Percentiles rank a stretch among this genome's conserved stretches.
These are phyloP conservation scores for Phalacrocorax carbo DNA, from an alignment of 2,113 vertebrate genomes.

Conservation along the genomic window DNA sequence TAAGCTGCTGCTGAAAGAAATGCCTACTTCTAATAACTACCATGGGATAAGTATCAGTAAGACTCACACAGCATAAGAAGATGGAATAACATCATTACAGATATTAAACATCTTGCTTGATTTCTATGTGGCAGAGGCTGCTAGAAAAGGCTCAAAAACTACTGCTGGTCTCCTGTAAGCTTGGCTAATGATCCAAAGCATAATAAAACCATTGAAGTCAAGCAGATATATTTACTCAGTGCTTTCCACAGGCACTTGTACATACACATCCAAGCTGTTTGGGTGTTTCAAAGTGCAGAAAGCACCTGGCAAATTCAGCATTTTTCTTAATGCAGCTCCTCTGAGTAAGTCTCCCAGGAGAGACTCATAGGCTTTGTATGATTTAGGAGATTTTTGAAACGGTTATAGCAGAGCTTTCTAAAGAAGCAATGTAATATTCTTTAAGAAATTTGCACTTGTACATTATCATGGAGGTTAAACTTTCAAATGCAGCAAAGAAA, in stretches of 20 bases:
- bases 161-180: background rate
- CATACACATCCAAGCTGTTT: background rate
- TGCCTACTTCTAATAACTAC: background rate
- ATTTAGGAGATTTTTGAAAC: background rate
- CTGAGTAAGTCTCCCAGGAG: background rate
- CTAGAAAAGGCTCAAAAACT: background rate
- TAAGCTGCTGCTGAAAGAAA: background rate
- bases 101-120: background rate
- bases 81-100: background rate
- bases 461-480: too few relatives aligned
- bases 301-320: background rate
- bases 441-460: background rate
- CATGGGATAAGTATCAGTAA: background rate
- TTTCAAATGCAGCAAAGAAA: background rate
- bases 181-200: background rate
- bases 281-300: background rate
- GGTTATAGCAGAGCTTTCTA: background rate
- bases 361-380: background rate
- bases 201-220: background rate
- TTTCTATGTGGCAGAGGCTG: background rate
- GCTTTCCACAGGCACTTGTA: background rate
- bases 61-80: background rate
- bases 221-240: background rate
- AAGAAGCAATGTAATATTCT: background rate
- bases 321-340: background rate